phyloP scores from a whole-genome alignment of 2,113 vertebrate genomes.

The Lasiurus cinereus region DNA sequence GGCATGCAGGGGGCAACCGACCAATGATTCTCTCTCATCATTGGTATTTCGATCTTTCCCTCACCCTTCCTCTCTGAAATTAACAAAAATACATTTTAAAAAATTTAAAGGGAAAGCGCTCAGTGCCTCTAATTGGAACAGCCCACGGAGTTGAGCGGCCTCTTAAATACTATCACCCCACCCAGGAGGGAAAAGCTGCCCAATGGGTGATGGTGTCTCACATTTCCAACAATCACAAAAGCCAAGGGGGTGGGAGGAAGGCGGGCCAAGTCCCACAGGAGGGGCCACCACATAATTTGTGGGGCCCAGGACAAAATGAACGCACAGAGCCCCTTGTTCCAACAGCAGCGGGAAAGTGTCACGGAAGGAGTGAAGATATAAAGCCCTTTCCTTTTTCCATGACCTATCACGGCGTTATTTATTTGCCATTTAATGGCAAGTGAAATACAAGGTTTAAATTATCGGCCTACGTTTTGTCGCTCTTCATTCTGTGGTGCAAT shows the following conservation, averaged over 20 bases:
- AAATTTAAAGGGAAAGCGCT: neutral
- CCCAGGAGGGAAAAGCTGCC: neutral
- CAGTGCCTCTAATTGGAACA: neutral
- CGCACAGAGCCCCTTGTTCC: neutral
- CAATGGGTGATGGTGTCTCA: neutral
- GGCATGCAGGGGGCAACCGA: too few species aligned
- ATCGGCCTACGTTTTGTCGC: neutral
- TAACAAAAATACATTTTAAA: too few species aligned
- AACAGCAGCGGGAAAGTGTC: neutral
- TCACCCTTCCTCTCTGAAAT: too few species aligned
- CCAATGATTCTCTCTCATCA: too few species aligned
- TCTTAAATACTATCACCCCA: neutral
- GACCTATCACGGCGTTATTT: neutral
- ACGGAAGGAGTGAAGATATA: neutral
- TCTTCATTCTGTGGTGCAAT: neutral
- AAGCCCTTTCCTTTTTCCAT: neutral
- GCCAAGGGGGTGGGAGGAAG: neutral
- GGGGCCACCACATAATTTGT: accelerated
- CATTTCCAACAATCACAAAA: neutral
- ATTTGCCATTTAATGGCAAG: neutral
- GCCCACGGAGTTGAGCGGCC: accelerated
- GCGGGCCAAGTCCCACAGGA: too few species aligned
- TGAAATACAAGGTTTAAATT: neutral
- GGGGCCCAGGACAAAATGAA: neutral
- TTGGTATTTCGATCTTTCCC: too few species aligned